Evolutionary conservation across 2,888 invertebrate genomes (phyloP), one percentile per base, ranked within the genome.

Genomic region (Phyllotreta striolata): DNA sequence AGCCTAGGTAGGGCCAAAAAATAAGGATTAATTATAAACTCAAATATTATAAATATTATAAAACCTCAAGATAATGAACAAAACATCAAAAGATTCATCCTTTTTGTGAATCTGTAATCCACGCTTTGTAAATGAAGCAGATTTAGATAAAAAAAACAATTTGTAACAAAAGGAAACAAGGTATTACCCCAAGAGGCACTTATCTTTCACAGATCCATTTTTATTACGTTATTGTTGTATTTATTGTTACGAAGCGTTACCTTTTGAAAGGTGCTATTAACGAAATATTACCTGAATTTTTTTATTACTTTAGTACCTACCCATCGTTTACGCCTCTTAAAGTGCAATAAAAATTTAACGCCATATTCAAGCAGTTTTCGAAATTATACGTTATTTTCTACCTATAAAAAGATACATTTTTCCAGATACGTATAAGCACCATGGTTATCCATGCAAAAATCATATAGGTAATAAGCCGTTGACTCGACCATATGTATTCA

Each of bases 291-390:
- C 51, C 51, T 51, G 51, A 51, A 37, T 51, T 35, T 24, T 24
- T 51, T 51, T 51, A 51, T 38, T 37, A 37, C 51, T 38, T 51
- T 35, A 37, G 51, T 51, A 38, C 38, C 10, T 51, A 38, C 38
- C 10, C 35, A 35, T 51, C 37, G 34, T 51, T 51, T 37, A 51
- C 38, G 51, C 37, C 51, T 37, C 51, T 51, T 51, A 51, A 51
- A 51, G 12, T 47, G 37, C 12, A 35, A 51, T 51, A 51, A 51
- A 51, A 1, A 41, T 41, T 41, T 9, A 41, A 41, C 10, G 9
- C 10, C 41, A 41, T 41, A 41, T 41, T 10, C 10, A 41, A 41
- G 41, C 41, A 10, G 9, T 41, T 41, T 41, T 41, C 10, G 41
- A 41, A 10, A 24, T 24, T 24, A 24, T 24, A 24, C 24, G 24